phyloP scores from a whole-genome alignment of 2,797 vertebrate genomes.

The Mastacembelus armatus region DNA sequence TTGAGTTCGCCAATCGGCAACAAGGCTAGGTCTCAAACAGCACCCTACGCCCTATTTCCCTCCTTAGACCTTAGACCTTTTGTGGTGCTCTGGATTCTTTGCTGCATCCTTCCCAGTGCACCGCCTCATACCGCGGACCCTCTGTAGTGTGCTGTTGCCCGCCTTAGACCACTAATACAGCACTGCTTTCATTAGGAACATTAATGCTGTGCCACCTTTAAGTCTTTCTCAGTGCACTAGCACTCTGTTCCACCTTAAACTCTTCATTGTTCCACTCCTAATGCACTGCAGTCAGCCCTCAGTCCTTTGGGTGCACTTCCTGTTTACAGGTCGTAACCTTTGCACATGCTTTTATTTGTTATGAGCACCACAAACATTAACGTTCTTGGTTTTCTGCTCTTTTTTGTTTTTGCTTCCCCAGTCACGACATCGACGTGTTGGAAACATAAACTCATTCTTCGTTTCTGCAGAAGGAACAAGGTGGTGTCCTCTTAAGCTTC shows the following conservation, averaged over 20 bases:
- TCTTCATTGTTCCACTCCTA: too few relatives aligned
- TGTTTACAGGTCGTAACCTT: conserved; percentile 29
- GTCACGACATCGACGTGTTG: conserved; percentile 37
- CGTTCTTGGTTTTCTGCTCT: neutral
- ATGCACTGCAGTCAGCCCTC: neutral
- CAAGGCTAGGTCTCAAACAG: conserved; percentile 68
- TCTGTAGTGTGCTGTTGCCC: conserved; percentile 8
- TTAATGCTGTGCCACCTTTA: too few relatives aligned
- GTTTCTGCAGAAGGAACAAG: conserved; percentile 24
- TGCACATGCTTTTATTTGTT: neutral
- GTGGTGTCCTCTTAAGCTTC: neutral
- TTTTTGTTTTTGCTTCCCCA: conserved; percentile 37
- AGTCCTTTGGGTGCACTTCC: conserved; percentile 43
- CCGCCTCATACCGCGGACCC: neutral
- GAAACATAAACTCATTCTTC: conserved; percentile 26
- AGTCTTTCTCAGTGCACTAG: conserved; percentile 12
- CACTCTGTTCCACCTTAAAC: neutral
- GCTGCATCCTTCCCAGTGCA: neutral
- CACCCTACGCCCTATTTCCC: conserved; percentile 56
- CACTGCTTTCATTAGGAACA: conserved; percentile 24
- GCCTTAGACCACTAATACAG: conserved; percentile 2
- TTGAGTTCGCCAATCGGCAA: conserved; percentile 55
- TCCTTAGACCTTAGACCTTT: neutral
- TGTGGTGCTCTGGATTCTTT: neutral
- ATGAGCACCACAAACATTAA: conserved; percentile 7